Base-by-base conservation (phyloP, 1,140 invertebrate genomes). In the Venturia canescens region DNA sequence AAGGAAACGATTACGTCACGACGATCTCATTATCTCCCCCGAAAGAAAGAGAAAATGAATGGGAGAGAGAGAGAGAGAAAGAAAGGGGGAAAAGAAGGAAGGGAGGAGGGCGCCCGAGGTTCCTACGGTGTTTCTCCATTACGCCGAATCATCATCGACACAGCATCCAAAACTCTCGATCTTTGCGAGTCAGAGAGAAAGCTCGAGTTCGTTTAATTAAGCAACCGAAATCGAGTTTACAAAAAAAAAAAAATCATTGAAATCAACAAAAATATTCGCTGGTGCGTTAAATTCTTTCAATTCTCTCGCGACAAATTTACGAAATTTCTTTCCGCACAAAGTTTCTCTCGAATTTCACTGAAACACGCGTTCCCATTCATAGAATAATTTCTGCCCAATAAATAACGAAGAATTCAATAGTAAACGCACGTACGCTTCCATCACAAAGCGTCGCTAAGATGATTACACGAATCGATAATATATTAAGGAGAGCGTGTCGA, bases 1-100 rank as follows among this genome's bases (percentile, higher is more conserved):
- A 86, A 86, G 86, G 86, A 90, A 91, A 90, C 83, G 87, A 90
- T 91, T 89, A 84, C 88, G 89, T 91, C 90, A 90, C 88, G 89
- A 89, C 87, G 88, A 90, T 90, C 87, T 90, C 89, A 90, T 91
- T 91, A 91, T 87, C 83, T 60, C 72, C 23, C 60, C 50, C 50
- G n/a, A 53, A 21, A 53, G 50, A 53, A 7, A 53, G 50, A 53
- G 38, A 44, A 13, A 34, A 34, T 34, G 31, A 44, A 34, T 34
- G 38, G 13, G 23, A 66, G 4, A 66, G 23, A 66, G 26, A 57
- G 13, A 21, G 53, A 57, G 21, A 21, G 57, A 21, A 1, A 21
- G 26, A 66, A 29, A 63, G 60, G 7, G 3, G 27, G 9, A 63
- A 9, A 63, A 13, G 27, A 13, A 63, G 13, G 27, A 13, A 63